phyloP scores from a whole-genome alignment of 2,797 vertebrate genomes.

The Pangasius djambal region DNA sequence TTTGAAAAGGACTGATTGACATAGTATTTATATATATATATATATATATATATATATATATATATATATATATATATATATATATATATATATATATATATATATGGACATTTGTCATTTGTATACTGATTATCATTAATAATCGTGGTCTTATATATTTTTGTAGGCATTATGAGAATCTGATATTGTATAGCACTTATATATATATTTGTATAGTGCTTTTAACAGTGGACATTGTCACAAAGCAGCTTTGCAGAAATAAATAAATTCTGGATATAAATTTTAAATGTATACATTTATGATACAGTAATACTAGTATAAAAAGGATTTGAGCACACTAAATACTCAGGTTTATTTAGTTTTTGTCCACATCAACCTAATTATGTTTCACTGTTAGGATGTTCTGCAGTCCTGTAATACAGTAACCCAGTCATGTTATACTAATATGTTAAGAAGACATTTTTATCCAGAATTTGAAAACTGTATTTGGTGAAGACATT shows the following conservation, averaged over 20 bases:
- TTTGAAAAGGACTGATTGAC: slow-evolving; percentile 24
- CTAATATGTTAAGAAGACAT: background rate
- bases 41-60: too few species aligned
- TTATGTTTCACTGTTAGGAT: background rate
- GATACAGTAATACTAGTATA: background rate
- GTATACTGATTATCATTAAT: background rate
- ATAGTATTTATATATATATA: background rate
- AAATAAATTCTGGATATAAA: too few species aligned
- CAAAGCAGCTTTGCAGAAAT: too few species aligned
- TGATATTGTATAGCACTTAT: too few species aligned
- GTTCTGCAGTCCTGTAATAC: background rate
- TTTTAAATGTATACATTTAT: too few species aligned
- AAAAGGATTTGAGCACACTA: background rate
- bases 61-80: too few species aligned
- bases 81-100: too few species aligned
- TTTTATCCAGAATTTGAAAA: background rate
- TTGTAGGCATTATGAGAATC: background rate
- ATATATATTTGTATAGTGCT: too few species aligned
- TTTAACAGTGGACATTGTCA: too few species aligned
- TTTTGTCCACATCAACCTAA: background rate
- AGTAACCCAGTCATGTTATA: background rate
- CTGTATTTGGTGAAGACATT: background rate
- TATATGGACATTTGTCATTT: too few species aligned
- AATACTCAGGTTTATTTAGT: background rate
- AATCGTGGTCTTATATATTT: too few species aligned